These are phyloP conservation scores for Gymnorhina tibicen DNA, from an alignment of 2,113 vertebrate species.

Conservation along the genomic window DNA sequence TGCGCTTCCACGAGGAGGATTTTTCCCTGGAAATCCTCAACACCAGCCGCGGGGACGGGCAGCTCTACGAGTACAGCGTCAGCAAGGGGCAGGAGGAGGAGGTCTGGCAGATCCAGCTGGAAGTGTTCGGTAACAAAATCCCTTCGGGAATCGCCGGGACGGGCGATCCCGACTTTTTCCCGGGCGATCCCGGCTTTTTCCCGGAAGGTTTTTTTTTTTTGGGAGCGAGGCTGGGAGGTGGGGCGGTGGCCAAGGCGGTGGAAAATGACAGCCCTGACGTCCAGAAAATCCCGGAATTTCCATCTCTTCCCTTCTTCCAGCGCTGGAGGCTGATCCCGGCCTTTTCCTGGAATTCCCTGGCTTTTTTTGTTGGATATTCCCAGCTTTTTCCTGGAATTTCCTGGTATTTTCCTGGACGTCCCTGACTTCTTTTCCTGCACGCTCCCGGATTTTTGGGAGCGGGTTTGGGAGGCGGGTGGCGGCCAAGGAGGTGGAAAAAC, in stretches of 20 bases:
- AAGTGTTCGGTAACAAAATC: not conserved
- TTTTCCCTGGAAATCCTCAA: not conserved
- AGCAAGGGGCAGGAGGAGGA: rapidly evolving
- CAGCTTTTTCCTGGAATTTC: not conserved
- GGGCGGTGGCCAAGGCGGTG: not conserved
- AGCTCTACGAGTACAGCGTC: not conserved
- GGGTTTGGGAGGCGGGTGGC: not conserved
- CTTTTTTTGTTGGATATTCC: not conserved
- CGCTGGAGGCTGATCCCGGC: not conserved
- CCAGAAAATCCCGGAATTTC: not conserved
- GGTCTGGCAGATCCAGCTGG: not conserved
- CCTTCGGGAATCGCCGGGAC: rapidly evolving
- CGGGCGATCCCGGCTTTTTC: not conserved
- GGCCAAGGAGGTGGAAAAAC: not conserved
- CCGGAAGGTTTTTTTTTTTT: too few species aligned
- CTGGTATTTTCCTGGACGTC: not conserved
- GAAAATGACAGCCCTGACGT: rapidly evolving
- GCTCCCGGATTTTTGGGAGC: not conserved
- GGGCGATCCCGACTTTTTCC: not conserved
- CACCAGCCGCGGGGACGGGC: not conserved
- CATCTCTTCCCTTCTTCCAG: not conserved
- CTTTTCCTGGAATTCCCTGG: rapidly evolving
- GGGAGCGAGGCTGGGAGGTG: not conserved
- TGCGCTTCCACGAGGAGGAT: rapidly evolving
- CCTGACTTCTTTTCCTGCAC: not conserved